Evolutionary conservation across 64 coral and sea anemone genomes (phyloP).

Genomic region (Hydrozoanthus tunicans): DNA sequence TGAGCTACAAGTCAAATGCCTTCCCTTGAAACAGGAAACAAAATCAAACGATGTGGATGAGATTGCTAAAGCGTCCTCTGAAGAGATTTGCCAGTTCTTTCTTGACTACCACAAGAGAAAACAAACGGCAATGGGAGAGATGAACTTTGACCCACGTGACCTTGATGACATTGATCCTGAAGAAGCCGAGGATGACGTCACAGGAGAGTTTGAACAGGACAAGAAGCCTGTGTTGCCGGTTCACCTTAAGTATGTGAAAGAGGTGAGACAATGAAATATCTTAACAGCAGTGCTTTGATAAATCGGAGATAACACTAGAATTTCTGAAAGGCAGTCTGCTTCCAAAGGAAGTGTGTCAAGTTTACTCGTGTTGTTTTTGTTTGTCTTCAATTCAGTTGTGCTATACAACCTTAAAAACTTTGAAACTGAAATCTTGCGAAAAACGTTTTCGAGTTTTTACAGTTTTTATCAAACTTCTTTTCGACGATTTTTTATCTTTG

Average conservation of each 20-base stretch:
- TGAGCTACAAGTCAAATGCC: neutral
- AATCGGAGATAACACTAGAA: too few species aligned
- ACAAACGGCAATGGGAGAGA: slow-evolving; percentile 69
- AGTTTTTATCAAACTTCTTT: too few species aligned
- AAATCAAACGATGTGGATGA: neutral
- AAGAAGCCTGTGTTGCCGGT: slow-evolving; percentile 69
- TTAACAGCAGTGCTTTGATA: neutral
- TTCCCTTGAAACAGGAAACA: neutral
- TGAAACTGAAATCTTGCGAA: too few species aligned
- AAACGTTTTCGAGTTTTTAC: too few species aligned
- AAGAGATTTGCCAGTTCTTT: slow-evolving; percentile 62
- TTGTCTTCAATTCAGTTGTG: too few species aligned
- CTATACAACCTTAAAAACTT: too few species aligned
- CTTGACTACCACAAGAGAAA: slow-evolving; percentile 83
- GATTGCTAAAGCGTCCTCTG: neutral
- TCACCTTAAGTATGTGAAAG: slow-evolving; percentile 78
- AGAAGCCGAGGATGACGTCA: slow-evolving; percentile 5
- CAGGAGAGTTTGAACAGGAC: slow-evolving; percentile 58
- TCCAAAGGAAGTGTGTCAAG: too few species aligned
- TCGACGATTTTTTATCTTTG: too few species aligned
- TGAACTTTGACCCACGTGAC: slow-evolving; percentile 39
- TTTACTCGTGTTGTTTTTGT: too few species aligned
- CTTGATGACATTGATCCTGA: neutral
- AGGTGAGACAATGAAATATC: slow-evolving; percentile 32
- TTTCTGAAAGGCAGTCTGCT: too few species aligned